Percentiles rank a stretch among this genome's conserved stretches.
Conservation (phyloP, 1,140 invertebrate species). For the Yoshiicerus persimilis region DNA sequence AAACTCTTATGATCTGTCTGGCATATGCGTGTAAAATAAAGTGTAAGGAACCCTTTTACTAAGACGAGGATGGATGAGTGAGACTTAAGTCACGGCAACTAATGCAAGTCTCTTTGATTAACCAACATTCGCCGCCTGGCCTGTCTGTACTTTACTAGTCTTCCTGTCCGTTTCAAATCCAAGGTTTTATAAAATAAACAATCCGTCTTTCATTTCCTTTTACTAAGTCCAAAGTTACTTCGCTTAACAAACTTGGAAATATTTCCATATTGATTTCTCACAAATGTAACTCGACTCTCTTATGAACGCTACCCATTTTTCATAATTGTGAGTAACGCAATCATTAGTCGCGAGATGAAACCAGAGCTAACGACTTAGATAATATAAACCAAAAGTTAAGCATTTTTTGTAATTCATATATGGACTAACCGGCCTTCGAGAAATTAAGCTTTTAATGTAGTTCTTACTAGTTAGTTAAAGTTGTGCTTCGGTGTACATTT, state of each 20-base stretch:
- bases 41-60: not conserved
- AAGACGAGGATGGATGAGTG: not conserved
- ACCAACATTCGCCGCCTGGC: not conserved
- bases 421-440: too few species aligned
- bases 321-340: too few species aligned
- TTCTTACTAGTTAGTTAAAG: too few species aligned
- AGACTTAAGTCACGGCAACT: not conserved
- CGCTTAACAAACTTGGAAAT: not conserved
- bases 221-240: not conserved
- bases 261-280: not conserved
- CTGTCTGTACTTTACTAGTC: not conserved
- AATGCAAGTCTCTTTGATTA: not conserved
- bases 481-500: too few species aligned
- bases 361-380: too few species aligned
- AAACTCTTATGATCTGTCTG: too few species aligned
- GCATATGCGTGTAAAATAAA: not conserved
- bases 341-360: too few species aligned
- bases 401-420: too few species aligned
- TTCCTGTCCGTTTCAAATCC: not conserved
- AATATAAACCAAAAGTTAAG: too few species aligned
- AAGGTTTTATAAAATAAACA: conserved; percentile 1
- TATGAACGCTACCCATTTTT: too few species aligned
- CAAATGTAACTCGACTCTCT: not conserved
- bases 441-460: too few species aligned
- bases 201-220: not conserved